Percentiles rank a stretch among this genome's conserved stretches.
Evolutionary conservation across 35 echinoderm and acorn worm species (phyloP).

Genomic region (Ptychodera flava): DNA sequence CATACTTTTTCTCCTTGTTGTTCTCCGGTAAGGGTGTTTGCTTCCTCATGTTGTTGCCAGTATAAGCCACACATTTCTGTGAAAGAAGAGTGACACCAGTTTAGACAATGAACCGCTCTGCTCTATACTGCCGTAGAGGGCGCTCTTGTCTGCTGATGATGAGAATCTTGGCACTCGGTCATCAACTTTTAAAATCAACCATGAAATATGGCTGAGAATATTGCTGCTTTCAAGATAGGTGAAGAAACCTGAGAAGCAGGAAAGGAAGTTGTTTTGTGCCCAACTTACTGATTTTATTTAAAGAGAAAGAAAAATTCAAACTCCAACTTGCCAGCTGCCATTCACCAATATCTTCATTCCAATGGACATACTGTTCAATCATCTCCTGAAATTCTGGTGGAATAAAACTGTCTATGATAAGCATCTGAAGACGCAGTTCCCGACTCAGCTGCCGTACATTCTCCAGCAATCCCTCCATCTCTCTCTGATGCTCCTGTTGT

Average conservation of each 20-base stretch:
- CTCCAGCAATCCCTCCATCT: conserved; percentile 89
- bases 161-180: no score
- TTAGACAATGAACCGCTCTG: not conserved
- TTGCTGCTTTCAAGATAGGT: no score
- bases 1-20: conserved; percentile 62
- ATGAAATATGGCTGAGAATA: no score
- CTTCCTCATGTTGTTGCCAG: conserved; percentile 98
- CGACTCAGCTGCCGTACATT: conserved; percentile 89
- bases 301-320: not conserved
- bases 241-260: no score
- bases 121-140: no score
- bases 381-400: conserved; percentile 88
- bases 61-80: conserved; percentile 99
- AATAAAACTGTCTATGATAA: conserved; percentile 95
- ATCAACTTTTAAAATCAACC: no score
- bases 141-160: no score
- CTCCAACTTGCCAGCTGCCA: conserved; percentile 78
- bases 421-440: conserved; percentile 81
- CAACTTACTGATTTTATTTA: no score
- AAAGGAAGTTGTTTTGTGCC: no score
- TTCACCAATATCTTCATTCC: conserved; percentile 99
- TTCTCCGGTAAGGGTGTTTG: conserved; percentile 81
- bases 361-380: conserved; percentile 98
- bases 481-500: conserved; percentile 91
- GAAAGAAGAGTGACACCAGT: not conserved